Base-by-base conservation (phyloP, 2,797 vertebrate species). In the Eptatretus atami region DNA sequence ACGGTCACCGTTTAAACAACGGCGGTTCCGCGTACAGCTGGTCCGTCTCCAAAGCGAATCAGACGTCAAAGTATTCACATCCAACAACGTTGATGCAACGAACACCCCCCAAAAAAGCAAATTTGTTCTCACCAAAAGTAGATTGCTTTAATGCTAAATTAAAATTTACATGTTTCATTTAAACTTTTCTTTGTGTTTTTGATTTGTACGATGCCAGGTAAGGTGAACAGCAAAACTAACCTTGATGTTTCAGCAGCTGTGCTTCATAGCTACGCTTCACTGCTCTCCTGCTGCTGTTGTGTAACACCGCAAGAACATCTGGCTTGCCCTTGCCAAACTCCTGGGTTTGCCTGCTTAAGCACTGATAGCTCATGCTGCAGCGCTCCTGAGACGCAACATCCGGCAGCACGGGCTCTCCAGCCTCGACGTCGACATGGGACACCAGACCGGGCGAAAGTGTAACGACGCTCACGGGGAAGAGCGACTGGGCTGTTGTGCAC, bases 301-400 rank as follows among this genome's bases (percentile, higher is more conserved):
- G 74, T 92, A n/a, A 94, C 76, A 92, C 86, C 0, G 86, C 85
- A n/a, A 90, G 90, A 65, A 94, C 66, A 86, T 78, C 70, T 92
- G 86, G n/a, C n/a, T 70, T 92, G 92, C 78, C n/a, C n/a, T n/a
- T 94, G 86, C 54, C n/a, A n/a, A 88, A 79, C 68, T 94, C 84
- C 72, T 94, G 86, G n/a, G n/a, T n/a, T 73, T 90, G 86, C n/a
- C 71, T 90, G 84, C 71, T 88, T 88, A n/a, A 94, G 81, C 0
- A 80, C n/a, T 74, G 65, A 83, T 71, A 92, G 80, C 68, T 94
- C 84, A 65, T 92, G 83, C 72, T 90, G 86, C 65, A 94, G 78
- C 70, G 86, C 74, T 84, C 71, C 90, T 86, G 60, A 82, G 76
- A 52, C 78, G 68, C 1, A n/a, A 69, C 54, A 0, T 84, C 81